Evolutionary conservation across 2,797 vertebrate species (phyloP).

Genomic region (Helostoma temminkii): DNA sequence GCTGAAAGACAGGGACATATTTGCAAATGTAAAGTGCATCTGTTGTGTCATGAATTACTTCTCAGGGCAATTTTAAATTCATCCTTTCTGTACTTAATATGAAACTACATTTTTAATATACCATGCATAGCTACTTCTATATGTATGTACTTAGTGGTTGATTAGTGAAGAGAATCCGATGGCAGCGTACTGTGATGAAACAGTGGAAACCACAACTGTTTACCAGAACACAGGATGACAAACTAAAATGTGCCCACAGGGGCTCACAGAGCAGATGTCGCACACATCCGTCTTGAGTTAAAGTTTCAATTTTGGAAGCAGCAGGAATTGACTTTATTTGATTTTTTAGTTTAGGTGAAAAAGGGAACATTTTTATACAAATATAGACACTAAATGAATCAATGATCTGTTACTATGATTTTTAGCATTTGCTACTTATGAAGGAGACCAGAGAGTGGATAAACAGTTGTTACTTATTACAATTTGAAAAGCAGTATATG

Average conservation of each 20-base stretch:
- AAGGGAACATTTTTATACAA: not conserved
- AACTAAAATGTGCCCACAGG: not conserved
- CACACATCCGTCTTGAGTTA: not conserved
- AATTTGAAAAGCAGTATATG: not conserved
- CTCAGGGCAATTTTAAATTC: not conserved
- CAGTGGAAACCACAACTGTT: not conserved
- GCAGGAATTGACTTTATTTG: not conserved
- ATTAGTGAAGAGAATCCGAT: not conserved
- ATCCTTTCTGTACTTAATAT: not conserved
- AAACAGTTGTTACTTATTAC: not conserved
- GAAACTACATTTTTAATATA: not conserved
- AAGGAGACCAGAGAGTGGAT: not conserved
- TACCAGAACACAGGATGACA: conserved; percentile 8
- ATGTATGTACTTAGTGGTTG: not conserved
- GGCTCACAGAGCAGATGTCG: not conserved
- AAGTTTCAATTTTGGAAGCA: not conserved
- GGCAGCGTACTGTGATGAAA: not conserved
- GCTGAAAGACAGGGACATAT: not conserved
- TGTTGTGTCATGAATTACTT: not conserved
- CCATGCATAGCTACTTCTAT: not conserved
- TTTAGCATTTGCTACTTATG: not conserved
- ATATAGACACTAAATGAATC: not conserved
- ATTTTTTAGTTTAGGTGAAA: not conserved
- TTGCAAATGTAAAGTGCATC: not conserved
- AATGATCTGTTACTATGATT: too few species aligned